Evolutionary conservation across 37 sponge, comb jelly and placozoan genomes (phyloP), one percentile per base, ranked within the genome.

Genomic region (Beroe forskalii): DNA sequence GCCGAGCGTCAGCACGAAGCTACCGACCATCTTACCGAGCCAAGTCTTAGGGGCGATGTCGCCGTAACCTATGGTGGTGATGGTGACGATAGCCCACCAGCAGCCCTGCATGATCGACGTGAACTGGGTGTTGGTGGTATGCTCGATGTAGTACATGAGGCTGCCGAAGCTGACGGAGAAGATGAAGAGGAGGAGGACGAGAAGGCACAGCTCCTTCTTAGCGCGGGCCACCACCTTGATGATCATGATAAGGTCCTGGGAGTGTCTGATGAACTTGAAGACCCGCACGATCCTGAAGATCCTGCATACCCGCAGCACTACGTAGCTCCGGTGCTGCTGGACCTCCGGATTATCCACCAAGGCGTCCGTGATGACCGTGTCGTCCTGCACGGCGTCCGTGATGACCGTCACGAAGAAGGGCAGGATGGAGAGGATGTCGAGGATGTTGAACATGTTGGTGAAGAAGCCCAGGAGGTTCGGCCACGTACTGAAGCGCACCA

Each of bases 1-100:
- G 4, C 86, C 86, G n/a, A 80, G 12, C 12, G 86, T 80, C 40
- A 80, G 55, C 28, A 80, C 86, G 3, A 80, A 38, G 42, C 86
- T 80, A 1, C 86, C 86, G 27, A 80, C 86, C 24, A 41, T 38
- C 86, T 80, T 80, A 37, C 86, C 86, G n/a, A 80, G 86, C 86
- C 86, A 80, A 30, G 86, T 80, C 55, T 80, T 4, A 19, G 86
- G 86, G n/a, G 27, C 44, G 8, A 80, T 44, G 31, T 80, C 86
- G 3, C 86, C 86, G 86, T 80, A 80, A 22, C 86, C 86, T 17
- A 80, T 80, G n/a, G 86, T 80, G 1, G 86, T 80, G 40, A 80
- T 80, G 44, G 86, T 80, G 17, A 80, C 86, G 55, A 80, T 80
- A 48, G 86, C 86, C 86, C 86, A 80, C 86, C 86, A 80, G 55